A percentile compares a stretch with the other conserved stretches of the same genome.
phyloP scores from a whole-genome alignment of 2,888 invertebrate genomes.

The Plutella xylostella region DNA sequence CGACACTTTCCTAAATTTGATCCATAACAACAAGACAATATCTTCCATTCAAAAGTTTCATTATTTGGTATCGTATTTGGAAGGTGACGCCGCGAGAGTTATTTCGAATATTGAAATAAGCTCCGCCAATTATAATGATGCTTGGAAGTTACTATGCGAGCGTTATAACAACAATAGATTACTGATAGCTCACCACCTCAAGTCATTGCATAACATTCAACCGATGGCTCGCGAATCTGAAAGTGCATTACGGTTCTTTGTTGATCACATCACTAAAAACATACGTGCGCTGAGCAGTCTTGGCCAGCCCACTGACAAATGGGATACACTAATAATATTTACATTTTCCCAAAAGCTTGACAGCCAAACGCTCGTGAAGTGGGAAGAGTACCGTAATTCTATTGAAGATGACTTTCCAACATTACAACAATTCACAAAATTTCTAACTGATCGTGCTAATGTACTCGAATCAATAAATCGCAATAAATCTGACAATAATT shows the following conservation, averaged over 20 bases:
- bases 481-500: not conserved
- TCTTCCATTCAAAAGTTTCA: constrained; percentile 18
- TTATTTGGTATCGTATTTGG: constrained; percentile 18
- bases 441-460: constrained; percentile 11
- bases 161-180: constrained; percentile 16
- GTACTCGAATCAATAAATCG: constrained; percentile 8
- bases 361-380: not conserved
- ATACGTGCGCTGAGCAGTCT: constrained; percentile 18
- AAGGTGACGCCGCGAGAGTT: constrained; percentile 20
- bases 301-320: constrained; percentile 18
- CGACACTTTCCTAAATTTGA: not conserved
- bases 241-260: constrained; percentile 15
- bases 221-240: not conserved
- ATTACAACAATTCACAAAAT: constrained; percentile 7
- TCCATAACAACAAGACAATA: constrained; percentile 15
- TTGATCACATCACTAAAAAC: constrained; percentile 20
- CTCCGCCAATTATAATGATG: constrained; percentile 13
- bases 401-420: constrained; percentile 5
- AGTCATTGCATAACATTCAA: not conserved
- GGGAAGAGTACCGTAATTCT: constrained; percentile 12
- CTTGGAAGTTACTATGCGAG: constrained; percentile 13
- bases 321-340: constrained; percentile 14
- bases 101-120: constrained; percentile 17
- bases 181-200: constrained; percentile 18
- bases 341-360: not conserved